Conservation (phyloP, 2,888 invertebrate genomes). For the Linhomoeus sp. region DNA sequence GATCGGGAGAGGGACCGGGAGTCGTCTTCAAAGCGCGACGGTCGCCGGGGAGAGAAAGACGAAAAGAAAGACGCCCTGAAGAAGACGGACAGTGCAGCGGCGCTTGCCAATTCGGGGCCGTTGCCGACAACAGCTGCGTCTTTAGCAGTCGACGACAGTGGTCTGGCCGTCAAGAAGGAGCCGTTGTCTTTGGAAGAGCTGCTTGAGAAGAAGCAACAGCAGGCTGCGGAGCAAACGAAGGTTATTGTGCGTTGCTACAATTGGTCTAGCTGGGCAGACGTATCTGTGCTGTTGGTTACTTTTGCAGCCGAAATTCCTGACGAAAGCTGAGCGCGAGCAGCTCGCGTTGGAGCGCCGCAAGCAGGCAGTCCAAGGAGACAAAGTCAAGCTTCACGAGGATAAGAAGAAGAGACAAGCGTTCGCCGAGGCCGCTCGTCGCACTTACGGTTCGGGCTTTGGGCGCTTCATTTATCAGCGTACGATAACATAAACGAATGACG, state of each 20-base stretch:
- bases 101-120: no score
- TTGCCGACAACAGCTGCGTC: no score
- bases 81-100: not conserved
- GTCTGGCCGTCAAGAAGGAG: conserved; percentile 35
- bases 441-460: not conserved
- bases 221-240: conserved; percentile 78
- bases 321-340: conserved; percentile 78
- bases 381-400: conserved; percentile 49
- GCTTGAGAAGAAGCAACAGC: conserved; percentile 80
- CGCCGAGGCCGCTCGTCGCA: conserved; percentile 26
- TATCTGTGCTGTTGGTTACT: not conserved
- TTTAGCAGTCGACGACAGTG: not conserved
- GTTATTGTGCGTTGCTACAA: conserved; percentile 26
- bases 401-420: conserved; percentile 42
- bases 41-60: not conserved
- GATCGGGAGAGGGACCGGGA: not conserved
- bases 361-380: conserved; percentile 59
- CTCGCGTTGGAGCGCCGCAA: conserved; percentile 70
- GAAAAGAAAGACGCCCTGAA: not conserved
- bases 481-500: no score
- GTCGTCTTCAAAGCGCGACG: not conserved
- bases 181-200: conserved; percentile 88
- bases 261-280: not conserved
- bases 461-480: no score
- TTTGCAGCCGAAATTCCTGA: conserved; percentile 66